phyloP scores from a whole-genome alignment of 2,113 vertebrate species.

The Rynchops niger region DNA sequence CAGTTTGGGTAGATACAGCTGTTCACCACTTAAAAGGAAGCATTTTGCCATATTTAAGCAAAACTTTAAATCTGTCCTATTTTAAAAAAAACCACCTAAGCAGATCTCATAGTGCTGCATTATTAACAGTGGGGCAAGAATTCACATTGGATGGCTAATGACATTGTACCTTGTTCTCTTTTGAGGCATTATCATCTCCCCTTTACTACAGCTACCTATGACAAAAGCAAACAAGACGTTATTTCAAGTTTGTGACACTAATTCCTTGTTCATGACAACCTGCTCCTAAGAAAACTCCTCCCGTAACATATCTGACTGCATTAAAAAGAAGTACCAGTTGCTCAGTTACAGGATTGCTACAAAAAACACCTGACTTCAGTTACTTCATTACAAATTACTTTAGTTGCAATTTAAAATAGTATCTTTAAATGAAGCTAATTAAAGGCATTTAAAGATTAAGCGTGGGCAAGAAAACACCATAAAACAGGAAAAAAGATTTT shows the following conservation, averaged over 20 bases:
- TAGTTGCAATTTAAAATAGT: background rate
- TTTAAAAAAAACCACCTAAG: background rate
- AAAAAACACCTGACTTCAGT: background rate
- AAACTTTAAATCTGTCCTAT: background rate
- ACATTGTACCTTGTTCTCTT: background rate
- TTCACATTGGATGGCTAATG: background rate
- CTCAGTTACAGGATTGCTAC: background rate
- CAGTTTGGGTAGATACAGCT: background rate
- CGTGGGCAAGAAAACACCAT: background rate
- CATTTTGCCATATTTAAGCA: background rate
- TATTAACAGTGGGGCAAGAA: background rate
- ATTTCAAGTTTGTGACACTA: background rate
- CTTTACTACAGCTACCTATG: background rate
- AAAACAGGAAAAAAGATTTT: background rate
- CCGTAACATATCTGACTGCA: background rate
- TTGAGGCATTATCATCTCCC: background rate
- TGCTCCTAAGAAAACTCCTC: background rate
- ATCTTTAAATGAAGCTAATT: background rate
- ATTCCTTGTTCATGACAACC: background rate
- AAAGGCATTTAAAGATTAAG: background rate
- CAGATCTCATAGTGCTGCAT: background rate
- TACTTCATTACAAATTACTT: background rate
- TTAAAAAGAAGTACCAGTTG: background rate
- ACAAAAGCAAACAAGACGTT: background rate
- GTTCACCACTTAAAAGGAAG: background rate